Evolutionary conservation across 2,113 vertebrate genomes (phyloP), one percentile per base, ranked within the genome.

Genomic region (Trochalopteron elliotii): DNA sequence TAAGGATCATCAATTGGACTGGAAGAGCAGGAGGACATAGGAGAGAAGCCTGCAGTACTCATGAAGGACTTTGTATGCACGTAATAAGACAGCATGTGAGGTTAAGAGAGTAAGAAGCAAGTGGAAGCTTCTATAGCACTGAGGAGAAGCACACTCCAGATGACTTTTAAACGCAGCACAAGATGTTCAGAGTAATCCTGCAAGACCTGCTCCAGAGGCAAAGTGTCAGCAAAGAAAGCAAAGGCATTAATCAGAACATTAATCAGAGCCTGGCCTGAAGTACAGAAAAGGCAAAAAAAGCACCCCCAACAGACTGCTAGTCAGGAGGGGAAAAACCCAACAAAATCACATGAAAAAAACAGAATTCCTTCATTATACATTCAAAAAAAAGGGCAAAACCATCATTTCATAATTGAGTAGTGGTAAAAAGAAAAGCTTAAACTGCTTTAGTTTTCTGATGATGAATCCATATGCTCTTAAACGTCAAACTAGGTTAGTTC

Each of bases 161-260:
- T 13, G 11, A 79, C 35, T 85, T 91, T 80, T 72, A 67, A 72
- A 80, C 56, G 47, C 68, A 74, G 63, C 37, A 40, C 22, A 72
- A 75, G 35, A 11, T 12, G 6, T 60, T 24, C 60, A 55, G 12
- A 82, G 44, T 17, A 85, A 88, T 24, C 67, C 67, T 80, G 79
- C 24, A 95, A 67, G 47, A 96, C 90, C 85, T 80, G 55, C 67
- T 89, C 83, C 68, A 77, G 59, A 69, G 30, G 50, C 40, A 14
- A 50, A 7, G 11, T 16, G 30, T 80, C 88, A 88, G 75, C 87
- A 76, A 72, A 93, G 42, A 71, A 81, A 85, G 31, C 45, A 80
- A 93, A 91, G 59, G 55, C 45, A 69, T 50, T 33, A 67, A 56
- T 33, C 40, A 69, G 28, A 77, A n/a, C 7, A 37, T 12, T 12